A percentile compares a stretch with the other conserved stretches of the same genome.
phyloP scores from a whole-genome alignment of 92 coral and sea anemone genomes.

The Desmophyllum pertusum region DNA sequence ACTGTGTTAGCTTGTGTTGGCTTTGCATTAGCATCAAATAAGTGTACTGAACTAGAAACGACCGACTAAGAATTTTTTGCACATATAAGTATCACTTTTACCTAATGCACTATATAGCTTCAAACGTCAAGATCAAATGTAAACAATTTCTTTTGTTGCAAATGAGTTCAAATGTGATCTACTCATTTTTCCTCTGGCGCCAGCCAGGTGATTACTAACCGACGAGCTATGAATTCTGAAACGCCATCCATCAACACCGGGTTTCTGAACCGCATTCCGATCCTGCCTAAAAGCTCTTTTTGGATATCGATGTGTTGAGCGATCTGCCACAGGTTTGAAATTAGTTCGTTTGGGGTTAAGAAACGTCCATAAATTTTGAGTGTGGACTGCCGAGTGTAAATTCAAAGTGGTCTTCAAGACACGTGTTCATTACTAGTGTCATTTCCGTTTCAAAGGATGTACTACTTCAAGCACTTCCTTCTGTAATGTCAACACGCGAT shows the following conservation, averaged over 20 bases:
- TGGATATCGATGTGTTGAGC: neutral
- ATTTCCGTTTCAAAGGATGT: slow-evolving; percentile 10
- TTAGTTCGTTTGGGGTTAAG: neutral
- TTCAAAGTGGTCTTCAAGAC: neutral
- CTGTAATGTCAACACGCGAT: slow-evolving; percentile 23
- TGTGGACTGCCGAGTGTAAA: neutral
- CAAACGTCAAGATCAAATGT: neutral
- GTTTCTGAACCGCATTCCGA: slow-evolving; percentile 37
- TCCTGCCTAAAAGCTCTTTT: slow-evolving; percentile 3
- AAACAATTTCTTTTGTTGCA: slow-evolving; percentile 12
- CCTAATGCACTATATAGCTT: neutral
- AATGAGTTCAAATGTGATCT: slow-evolving; percentile 1
- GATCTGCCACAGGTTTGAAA: neutral
- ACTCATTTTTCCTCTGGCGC: slow-evolving; percentile 40
- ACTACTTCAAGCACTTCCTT: slow-evolving; percentile 30
- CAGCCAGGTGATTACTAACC: slow-evolving; percentile 27
- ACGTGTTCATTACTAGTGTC: neutral
- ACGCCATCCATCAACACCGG: slow-evolving; percentile 47
- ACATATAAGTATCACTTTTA: neutral
- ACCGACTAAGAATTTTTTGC: neutral
- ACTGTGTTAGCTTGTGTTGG: neutral
- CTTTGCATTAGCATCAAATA: neutral
- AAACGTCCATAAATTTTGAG: neutral
- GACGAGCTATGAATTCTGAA: slow-evolving; percentile 17
- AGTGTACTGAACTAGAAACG: slow-evolving; percentile 2